Percentiles rank a stretch among this genome's conserved stretches.
Evolutionary conservation across 2,888 invertebrate genomes (phyloP).

Genomic region (Nycteola revayana): DNA sequence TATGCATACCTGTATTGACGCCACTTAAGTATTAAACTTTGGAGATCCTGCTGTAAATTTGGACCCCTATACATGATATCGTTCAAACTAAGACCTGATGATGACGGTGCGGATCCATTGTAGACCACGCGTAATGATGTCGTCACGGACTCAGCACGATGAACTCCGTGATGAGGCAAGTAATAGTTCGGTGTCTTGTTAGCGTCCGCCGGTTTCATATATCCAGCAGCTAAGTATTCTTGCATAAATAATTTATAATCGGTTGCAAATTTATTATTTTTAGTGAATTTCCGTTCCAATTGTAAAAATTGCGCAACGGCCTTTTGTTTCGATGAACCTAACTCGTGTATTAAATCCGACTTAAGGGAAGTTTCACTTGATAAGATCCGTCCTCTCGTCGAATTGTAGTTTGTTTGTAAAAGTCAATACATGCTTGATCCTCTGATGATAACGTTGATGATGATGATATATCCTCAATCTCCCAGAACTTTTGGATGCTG

Average conservation of each 20-base stretch:
- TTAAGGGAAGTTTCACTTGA: not conserved
- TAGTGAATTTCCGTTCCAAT: not conserved
- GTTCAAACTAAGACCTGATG: not conserved
- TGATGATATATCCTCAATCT: constrained; percentile 2
- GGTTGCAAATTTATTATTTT: not conserved
- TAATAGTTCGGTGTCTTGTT: not conserved
- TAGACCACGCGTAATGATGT: not conserved
- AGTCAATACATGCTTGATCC: constrained; percentile 1
- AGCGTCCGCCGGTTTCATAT: not conserved
- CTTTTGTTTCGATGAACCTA: not conserved
- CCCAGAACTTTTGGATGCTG: constrained; percentile 3
- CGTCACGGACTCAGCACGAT: not conserved
- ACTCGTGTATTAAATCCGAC: not conserved
- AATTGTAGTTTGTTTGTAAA: constrained; percentile 1
- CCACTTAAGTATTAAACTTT: not conserved
- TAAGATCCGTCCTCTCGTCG: not conserved
- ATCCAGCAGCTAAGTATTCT: not conserved
- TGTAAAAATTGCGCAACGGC: not conserved
- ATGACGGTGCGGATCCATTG: not conserved
- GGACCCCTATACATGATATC: not conserved
- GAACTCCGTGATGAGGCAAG: not conserved
- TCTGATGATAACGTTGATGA: not conserved
- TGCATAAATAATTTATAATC: not conserved
- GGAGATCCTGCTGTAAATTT: not conserved
- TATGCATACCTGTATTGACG: not conserved